Conservation (phyloP, 2,888 invertebrate genomes). For the Lottia scabra region DNA sequence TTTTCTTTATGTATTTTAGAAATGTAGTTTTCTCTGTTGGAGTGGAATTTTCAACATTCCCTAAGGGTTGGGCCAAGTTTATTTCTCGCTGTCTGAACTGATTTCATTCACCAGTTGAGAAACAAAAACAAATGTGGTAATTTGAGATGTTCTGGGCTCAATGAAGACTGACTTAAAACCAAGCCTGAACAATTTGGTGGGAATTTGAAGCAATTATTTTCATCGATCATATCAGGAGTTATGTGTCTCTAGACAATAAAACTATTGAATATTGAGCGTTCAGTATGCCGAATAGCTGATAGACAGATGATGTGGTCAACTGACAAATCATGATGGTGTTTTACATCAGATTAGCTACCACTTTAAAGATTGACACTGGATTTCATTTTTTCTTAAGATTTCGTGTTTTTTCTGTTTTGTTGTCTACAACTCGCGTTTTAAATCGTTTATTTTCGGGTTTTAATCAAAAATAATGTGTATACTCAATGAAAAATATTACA, state of each 20-base stretch:
- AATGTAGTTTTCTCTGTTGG: neutral
- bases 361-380: neutral
- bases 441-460: too few species aligned
- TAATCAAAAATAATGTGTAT: too few species aligned
- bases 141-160: neutral
- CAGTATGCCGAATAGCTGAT: neutral
- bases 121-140: conserved; percentile 4
- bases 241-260: neutral
- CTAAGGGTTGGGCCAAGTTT: conserved; percentile 1
- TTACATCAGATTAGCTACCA: neutral
- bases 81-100: neutral
- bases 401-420: neutral
- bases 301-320: neutral
- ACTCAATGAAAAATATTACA: too few species aligned
- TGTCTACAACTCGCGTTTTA: neutral
- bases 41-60: conserved; percentile 3
- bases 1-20: neutral
- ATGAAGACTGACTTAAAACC: conserved; percentile 1
- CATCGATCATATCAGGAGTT: neutral
- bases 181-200: conserved; percentile 7
- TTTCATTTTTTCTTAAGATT: neutral
- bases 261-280: neutral
- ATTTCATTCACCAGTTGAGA: conserved; percentile 1
- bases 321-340: neutral
- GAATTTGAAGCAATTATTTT: neutral